Percentiles rank a stretch among this genome's conserved stretches.
phyloP scores from a whole-genome alignment of 2,113 vertebrate genomes.

The Piprites chloris region DNA sequence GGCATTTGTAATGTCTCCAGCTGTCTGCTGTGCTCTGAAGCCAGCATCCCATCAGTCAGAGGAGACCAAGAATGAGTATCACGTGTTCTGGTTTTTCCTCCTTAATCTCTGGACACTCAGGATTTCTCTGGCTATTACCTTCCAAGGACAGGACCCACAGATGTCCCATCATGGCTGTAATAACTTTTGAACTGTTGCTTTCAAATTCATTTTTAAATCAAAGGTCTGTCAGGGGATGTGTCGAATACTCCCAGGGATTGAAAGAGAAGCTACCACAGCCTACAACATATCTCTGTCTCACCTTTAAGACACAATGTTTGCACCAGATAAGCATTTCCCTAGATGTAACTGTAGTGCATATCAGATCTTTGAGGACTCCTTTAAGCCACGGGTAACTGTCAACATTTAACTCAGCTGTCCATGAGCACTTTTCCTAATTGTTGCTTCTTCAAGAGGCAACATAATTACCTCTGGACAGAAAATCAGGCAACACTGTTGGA shows the following conservation, averaged over 20 bases:
- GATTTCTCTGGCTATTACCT: neutral
- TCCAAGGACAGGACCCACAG: neutral
- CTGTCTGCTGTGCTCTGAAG: neutral
- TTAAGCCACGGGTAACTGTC: neutral
- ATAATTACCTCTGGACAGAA: neutral
- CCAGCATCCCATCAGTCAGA: neutral
- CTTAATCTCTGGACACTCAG: neutral
- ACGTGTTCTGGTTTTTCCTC: neutral
- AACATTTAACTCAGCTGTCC: neutral
- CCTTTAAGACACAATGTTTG: conserved; percentile 27
- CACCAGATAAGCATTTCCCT: neutral
- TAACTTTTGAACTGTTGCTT: neutral
- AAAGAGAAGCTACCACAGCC: neutral
- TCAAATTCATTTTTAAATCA: neutral
- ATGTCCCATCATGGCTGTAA: neutral
- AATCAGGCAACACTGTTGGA: neutral
- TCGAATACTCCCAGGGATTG: neutral
- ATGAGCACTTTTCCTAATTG: neutral
- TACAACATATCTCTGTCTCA: neutral
- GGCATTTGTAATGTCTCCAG: neutral
- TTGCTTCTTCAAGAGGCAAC: neutral
- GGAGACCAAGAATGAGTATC: neutral
- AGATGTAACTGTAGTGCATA: neutral
- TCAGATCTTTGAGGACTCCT: neutral
- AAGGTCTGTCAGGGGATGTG: neutral